Percentiles rank a stretch among this genome's conserved stretches.
Conservation (phyloP, 2,888 invertebrate species). For the Callyntrura guangdongensis region DNA sequence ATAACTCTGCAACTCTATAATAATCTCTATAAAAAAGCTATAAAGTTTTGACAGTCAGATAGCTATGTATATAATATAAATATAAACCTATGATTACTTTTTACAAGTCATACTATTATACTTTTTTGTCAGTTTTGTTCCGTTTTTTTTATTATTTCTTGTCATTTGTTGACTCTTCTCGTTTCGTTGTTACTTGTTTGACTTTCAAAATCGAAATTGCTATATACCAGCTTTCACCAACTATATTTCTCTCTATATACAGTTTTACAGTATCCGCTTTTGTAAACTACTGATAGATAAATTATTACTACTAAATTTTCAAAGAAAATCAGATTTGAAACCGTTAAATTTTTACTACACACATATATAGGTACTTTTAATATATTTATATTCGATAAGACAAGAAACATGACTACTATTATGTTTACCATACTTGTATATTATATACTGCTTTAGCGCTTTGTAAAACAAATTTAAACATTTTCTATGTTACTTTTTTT, state of each 20-base stretch:
- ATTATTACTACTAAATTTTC: slow-evolving; percentile 27
- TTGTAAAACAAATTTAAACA: slow-evolving; percentile 11
- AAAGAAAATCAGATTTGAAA: slow-evolving; percentile 3
- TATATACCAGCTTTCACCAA: slow-evolving; percentile 59
- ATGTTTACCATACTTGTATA: not conserved
- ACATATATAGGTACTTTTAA: slow-evolving; percentile 2
- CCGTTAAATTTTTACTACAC: not conserved
- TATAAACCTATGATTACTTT: slow-evolving; percentile 5
- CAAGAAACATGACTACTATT: slow-evolving; percentile 42
- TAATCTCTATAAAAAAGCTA: slow-evolving; percentile 13
- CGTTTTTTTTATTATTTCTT: not conserved
- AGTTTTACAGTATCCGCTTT: slow-evolving; percentile 49
- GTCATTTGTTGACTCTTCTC: not conserved
- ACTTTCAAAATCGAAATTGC: slow-evolving; percentile 45
- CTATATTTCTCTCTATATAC: slow-evolving; percentile 1
- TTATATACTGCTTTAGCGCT: slow-evolving; percentile 48
- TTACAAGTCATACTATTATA: not conserved
- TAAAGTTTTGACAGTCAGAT: slow-evolving; percentile 29
- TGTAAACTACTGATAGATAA: slow-evolving; percentile 43
- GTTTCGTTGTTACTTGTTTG: slow-evolving; percentile 1
- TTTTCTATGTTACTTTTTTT: slow-evolving; percentile 30
- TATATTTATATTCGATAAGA: slow-evolving; percentile 5
- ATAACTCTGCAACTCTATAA: not conserved
- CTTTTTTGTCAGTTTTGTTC: not conserved
- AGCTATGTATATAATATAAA: slow-evolving; percentile 13